Evolutionary conservation across 1,140 invertebrate species (phyloP).

Genomic region (Scaptodrosophila lebanonensis): DNA sequence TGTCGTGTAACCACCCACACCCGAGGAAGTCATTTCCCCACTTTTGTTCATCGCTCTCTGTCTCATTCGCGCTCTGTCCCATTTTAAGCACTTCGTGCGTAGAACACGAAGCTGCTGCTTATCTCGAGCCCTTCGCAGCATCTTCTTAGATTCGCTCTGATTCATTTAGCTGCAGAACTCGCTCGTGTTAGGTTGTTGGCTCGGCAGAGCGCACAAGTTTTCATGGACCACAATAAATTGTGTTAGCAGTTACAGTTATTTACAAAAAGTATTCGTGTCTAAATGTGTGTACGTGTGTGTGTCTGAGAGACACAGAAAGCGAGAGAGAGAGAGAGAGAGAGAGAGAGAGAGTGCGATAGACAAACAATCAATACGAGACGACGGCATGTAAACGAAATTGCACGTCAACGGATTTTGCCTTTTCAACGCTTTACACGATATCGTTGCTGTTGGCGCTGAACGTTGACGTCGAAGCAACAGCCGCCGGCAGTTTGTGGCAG

Average conservation of each 20-base stretch:
- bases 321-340: no score
- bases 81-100: slow-evolving; percentile 10
- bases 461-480: slow-evolving; percentile 47
- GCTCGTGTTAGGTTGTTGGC: slow-evolving; percentile 66
- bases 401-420: no score
- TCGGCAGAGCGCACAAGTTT: slow-evolving; percentile 26
- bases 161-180: slow-evolving; percentile 76
- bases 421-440: no score
- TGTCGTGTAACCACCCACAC: no score
- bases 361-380: slow-evolving; percentile 30
- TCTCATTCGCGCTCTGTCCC: slow-evolving; percentile 12
- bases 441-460: not conserved
- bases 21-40: no score
- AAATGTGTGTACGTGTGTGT: slow-evolving; percentile 4
- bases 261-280: slow-evolving; percentile 14
- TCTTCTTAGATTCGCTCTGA: slow-evolving; percentile 52
- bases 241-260: slow-evolving; percentile 36
- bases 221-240: slow-evolving; percentile 36
- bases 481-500: slow-evolving; percentile 47
- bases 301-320: no score
- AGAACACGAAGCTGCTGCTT: not conserved
- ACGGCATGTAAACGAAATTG: not conserved
- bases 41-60: not conserved
- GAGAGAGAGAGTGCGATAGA: slow-evolving; percentile 16
- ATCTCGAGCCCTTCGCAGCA: slow-evolving; percentile 46